Evolutionary conservation across 2,888 invertebrate species (phyloP), one percentile per base, ranked within the genome.

Genomic region (Ectobius pallidus): DNA sequence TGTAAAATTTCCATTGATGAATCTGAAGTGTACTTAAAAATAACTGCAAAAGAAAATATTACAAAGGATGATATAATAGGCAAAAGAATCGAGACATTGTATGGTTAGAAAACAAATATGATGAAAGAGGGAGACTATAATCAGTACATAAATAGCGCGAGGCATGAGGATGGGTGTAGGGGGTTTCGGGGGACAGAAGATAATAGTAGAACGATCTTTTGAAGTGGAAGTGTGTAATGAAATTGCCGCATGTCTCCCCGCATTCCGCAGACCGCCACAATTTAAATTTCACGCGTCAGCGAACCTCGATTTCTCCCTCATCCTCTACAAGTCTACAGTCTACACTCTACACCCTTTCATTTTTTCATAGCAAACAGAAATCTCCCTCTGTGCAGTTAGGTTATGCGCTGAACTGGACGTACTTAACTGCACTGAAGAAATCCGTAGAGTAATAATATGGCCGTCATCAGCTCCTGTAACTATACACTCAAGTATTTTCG

Each of bases 201-300:
- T 70, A 70, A 70, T 70, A 42, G 70, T 20, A 62, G 62, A 61
- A 62, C 55, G 62, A 30, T 70, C 70, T 70, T 70, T 70, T 70
- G 62, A 70, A 70, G 70, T 70, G 62, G 70, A 61, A 70, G 70
- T 62, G 70, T 62, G 70, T 70, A 70, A 70, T 70, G 70, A 70
- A 70, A 70, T 70, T 58, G 70, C 58, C 62, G 39, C 32, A 6
- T 27, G 32, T n/a, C 11, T 49, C 16, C 52, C 34, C 42, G 62
- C 62, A 70, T 70, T 70, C 62, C 62, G 44, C 44, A 46, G 44
- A 44, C 62, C 62, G 62, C 62, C 62, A 70, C 70, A 70, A 70
- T 70, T 70, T 70, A 70, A 70, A 70, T 70, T 62, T 70, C 70
- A 70, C 70, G 70, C 70, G 46, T 70, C 62, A 62, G 58, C 46